Conservation (phyloP, 1,140 invertebrate genomes). For the Drosophila serrata region DNA sequence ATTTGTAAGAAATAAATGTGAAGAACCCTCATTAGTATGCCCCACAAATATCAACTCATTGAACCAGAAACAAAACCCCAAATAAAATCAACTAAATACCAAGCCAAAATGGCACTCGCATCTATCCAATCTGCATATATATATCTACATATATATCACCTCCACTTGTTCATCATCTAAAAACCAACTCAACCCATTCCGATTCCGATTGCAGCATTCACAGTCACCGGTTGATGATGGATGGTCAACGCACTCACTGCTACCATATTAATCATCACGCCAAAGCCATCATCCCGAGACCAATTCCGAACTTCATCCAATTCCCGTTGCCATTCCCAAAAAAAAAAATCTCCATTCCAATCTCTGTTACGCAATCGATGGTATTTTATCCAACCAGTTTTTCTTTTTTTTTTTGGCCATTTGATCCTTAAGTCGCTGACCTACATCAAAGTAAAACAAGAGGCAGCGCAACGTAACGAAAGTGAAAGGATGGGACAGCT, state of each 20-base stretch:
- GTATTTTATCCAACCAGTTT: conserved; percentile 32
- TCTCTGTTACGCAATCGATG: conserved; percentile 32
- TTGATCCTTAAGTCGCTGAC: conserved; percentile 61
- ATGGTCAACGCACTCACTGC: conserved; percentile 32
- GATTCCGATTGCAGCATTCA: conserved; percentile 21
- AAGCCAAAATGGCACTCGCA: background rate
- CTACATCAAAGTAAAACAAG: conserved; percentile 40
- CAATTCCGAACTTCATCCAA: conserved; percentile 27
- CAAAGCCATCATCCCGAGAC: conserved; percentile 12
- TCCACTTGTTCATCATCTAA: background rate
- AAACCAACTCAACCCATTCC: too few species aligned
- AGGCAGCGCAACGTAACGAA: conserved; percentile 28
- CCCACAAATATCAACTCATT: background rate
- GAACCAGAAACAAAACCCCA: background rate
- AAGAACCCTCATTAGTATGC: conserved; percentile 1
- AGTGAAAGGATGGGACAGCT: conserved; percentile 57
- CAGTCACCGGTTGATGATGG: conserved; percentile 24
- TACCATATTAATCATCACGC: conserved; percentile 22
- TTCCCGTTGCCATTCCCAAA: conserved; percentile 14
- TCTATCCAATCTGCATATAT: conserved; percentile 2
- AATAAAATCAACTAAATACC: background rate
- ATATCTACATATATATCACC: background rate
- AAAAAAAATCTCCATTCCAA: conserved; percentile 30
- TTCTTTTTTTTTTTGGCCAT: conserved; percentile 7
- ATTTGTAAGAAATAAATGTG: background rate